Percentiles rank a stretch among this genome's conserved stretches.
These are phyloP conservation scores for Takifugu ocellatus DNA, from an alignment of 2,797 vertebrate species.

Conservation along the genomic window DNA sequence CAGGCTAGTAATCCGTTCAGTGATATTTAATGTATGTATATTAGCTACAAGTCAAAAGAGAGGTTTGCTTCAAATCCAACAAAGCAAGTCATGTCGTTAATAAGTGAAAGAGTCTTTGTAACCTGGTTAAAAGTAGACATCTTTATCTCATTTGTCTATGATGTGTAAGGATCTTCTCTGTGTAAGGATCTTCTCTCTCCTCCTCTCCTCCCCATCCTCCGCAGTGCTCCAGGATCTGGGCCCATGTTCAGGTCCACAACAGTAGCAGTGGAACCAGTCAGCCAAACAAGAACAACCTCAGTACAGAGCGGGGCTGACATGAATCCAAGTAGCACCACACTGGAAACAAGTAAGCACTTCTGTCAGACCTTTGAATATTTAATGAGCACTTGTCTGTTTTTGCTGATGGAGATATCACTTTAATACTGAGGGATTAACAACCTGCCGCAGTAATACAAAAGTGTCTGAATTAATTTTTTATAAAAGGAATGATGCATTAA, in stretches of 20 bases:
- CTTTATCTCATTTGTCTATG: too few species aligned
- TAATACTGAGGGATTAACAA: constrained; percentile 37
- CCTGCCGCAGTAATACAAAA: constrained; percentile 14
- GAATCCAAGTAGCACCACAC: constrained; percentile 10
- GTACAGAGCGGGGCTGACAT: constrained; percentile 43
- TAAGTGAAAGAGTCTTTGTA: too few species aligned
- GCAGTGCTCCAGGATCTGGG: constrained; percentile 91
- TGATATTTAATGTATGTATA: too few species aligned
- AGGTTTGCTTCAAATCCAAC: too few species aligned
- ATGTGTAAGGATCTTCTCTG: too few species aligned
- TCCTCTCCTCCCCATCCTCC: constrained; percentile 3
- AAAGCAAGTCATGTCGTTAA: too few species aligned
- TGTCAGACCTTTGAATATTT: constrained; percentile 45
- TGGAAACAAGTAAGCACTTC: constrained; percentile 52
- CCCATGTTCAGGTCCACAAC: constrained; percentile 99
- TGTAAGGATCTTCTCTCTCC: background rate
- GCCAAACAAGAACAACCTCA: constrained; percentile 48
- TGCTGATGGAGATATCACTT: constrained; percentile 39
- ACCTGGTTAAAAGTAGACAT: too few species aligned
- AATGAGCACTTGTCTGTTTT: constrained; percentile 56
- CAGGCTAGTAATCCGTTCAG: too few species aligned
- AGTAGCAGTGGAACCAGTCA: constrained; percentile 80
- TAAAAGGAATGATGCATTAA: background rate
- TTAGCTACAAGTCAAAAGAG: too few species aligned
- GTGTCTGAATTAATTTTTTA: constrained; percentile 17